Conservation (phyloP, 2,113 vertebrate species). For the Crotophaga sulcirostris region DNA sequence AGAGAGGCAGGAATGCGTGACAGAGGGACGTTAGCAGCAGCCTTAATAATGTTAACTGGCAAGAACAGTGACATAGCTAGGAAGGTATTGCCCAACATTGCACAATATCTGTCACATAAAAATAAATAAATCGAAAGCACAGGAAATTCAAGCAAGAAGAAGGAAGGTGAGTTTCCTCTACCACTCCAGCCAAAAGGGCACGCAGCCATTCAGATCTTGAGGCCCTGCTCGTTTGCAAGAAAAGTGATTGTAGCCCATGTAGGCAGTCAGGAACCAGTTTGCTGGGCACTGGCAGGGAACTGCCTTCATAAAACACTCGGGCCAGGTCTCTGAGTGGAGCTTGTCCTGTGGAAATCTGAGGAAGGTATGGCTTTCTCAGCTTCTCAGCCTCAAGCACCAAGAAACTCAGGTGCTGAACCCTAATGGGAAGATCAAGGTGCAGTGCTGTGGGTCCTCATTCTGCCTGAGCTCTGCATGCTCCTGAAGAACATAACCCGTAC, state of each 20-base stretch:
- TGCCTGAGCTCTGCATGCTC: background rate
- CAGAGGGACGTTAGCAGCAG: slow-evolving; percentile 27
- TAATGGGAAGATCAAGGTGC: background rate
- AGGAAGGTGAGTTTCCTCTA: slow-evolving; percentile 24
- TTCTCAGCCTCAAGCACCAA: background rate
- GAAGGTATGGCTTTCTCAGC: background rate
- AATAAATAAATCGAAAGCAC: background rate
- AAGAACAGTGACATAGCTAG: slow-evolving; percentile 40
- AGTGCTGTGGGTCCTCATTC: background rate
- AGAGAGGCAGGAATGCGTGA: background rate
- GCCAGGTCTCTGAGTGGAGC: background rate
- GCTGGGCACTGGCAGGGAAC: background rate
- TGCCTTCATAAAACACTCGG: background rate
- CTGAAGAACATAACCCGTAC: background rate
- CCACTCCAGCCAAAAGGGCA: background rate
- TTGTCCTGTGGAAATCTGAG: background rate
- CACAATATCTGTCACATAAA: background rate
- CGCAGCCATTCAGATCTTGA: background rate
- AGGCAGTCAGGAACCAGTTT: background rate
- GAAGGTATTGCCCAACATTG: slow-evolving; percentile 35
- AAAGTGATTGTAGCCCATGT: background rate
- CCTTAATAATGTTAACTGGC: slow-evolving; percentile 28
- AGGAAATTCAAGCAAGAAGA: background rate
- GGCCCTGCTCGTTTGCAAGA: background rate
- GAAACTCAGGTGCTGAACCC: background rate